A percentile compares a stretch with the other conserved stretches of the same genome.
phyloP scores from a whole-genome alignment of 2,888 invertebrate species.

The Lithophane semibrunnea region DNA sequence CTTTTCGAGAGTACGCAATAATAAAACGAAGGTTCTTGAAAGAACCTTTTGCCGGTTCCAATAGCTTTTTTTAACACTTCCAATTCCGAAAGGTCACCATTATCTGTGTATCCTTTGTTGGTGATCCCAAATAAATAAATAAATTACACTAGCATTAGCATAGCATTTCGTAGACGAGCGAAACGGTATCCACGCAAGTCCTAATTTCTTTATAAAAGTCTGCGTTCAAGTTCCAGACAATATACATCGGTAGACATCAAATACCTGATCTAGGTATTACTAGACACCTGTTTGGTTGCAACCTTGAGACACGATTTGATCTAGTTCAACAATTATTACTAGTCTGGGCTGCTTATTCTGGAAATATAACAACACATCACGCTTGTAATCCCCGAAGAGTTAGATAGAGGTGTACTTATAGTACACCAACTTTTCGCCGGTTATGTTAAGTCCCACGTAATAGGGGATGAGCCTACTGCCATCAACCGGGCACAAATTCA shows the following conservation, averaged over 20 bases:
- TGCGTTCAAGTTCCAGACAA: not conserved
- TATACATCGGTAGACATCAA: not conserved
- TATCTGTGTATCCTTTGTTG: too few species aligned
- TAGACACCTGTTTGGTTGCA: slow-evolving; percentile 31
- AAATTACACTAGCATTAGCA: not conserved
- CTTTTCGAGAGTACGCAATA: slow-evolving; percentile 36
- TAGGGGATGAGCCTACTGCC: too few species aligned
- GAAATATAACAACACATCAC: too few species aligned
- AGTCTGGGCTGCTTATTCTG: slow-evolving; percentile 3
- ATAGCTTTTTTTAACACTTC: not conserved
- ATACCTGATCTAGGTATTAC: slow-evolving; percentile 24
- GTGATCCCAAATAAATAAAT: too few species aligned
- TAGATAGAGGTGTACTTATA: too few species aligned
- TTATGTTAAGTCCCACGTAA: too few species aligned
- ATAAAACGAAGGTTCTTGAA: slow-evolving; percentile 36
- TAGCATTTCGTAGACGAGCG: not conserved
- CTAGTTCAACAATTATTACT: slow-evolving; percentile 32
- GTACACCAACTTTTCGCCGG: too few species aligned
- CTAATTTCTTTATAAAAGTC: not conserved
- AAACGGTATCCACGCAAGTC: not conserved
- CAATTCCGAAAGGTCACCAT: not conserved
- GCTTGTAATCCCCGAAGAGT: too few species aligned
- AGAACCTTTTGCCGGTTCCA: not conserved
- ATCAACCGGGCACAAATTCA: too few species aligned
- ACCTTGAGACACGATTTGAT: slow-evolving; percentile 36